Evolutionary conservation across 2,113 vertebrate genomes (phyloP).

Genomic region (Leucoraja erinaceus): DNA sequence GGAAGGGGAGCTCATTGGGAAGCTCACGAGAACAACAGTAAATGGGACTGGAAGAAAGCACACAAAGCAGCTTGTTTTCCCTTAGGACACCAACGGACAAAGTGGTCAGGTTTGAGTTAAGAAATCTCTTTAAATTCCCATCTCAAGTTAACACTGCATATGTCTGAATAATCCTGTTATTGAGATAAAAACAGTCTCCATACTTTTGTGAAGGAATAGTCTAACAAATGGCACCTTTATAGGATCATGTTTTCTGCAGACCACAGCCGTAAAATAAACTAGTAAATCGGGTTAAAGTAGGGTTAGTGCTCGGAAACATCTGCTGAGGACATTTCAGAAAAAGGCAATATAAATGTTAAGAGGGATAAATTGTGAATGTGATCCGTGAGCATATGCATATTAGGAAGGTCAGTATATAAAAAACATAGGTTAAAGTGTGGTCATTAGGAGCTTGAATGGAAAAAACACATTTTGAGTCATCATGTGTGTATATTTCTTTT

Average conservation of each 20-base stretch:
- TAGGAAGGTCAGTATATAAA: not conserved
- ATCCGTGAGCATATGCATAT: not conserved
- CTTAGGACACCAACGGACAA: not conserved
- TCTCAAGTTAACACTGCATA: too few relatives aligned
- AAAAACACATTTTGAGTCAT: not conserved
- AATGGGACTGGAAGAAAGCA: not conserved
- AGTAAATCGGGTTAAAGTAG: not conserved
- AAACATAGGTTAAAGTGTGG: not conserved
- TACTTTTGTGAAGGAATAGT: not conserved
- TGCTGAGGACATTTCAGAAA: not conserved
- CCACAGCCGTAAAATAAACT: not conserved
- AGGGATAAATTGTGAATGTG: not conserved
- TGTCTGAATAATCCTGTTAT: not conserved
- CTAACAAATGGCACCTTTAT: not conserved
- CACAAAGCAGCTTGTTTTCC: not conserved
- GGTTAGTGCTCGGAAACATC: not conserved
- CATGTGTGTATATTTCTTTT: not conserved
- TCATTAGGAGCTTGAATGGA: not conserved
- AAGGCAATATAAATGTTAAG: not conserved
- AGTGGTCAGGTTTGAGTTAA: not conserved
- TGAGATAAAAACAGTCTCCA: not conserved
- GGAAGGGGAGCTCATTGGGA: too few relatives aligned
- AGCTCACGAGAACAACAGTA: too few relatives aligned
- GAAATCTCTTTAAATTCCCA: not conserved
- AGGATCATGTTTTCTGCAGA: not conserved